Evolutionary conservation across 1,140 invertebrate genomes (phyloP), one percentile per base, ranked within the genome.

Genomic region (Harlomillsia oculata): DNA sequence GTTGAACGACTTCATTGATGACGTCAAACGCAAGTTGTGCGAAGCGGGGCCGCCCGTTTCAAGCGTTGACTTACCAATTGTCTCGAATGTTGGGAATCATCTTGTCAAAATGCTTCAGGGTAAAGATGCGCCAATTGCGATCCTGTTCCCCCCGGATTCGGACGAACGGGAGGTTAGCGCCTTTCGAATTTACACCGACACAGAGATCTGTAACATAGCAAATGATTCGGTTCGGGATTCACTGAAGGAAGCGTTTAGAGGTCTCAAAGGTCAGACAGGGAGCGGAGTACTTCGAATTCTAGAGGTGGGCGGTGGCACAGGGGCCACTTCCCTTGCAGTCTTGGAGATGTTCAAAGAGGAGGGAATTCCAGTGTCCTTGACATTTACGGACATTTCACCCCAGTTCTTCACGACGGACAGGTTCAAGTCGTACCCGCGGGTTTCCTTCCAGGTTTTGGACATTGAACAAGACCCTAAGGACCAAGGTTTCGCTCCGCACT

Each of bases 311-410:
- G 56, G 14, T 34, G 56, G 56, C 0, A 29, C 40, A 20, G 56
- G 48, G 1, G 30, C 39, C 16, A 41, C 29, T 0, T 26, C 48
- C 1, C 28, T 8, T n/a, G 13, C 16, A 20, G n/a, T 58, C 6
- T 9, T 40, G 3, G 30, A 45, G 29, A 18, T 6, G 0, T 18
- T 58, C 3, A 23, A 44, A 8, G 16, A 58, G 14, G 3, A 23
- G 1, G 37, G 37, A 28, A 53, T 58, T 26, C 11, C 41, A n/a
- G 44, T 23, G 16, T 5, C 14, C 0, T 58, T 48, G 14, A 56
- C 45, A 21, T 60, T 34, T 46, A 50, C 59, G 0, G 53, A 50
- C 23, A 55, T 60, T 37, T 60, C 53, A 5, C 41, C 37, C 1
- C 28, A 25, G 8, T 36, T 55, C 11, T 5, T 55, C 13, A n/a